Evolutionary conservation across 1,140 invertebrate genomes (phyloP).

Genomic region (Aphidius gifuensis): DNA sequence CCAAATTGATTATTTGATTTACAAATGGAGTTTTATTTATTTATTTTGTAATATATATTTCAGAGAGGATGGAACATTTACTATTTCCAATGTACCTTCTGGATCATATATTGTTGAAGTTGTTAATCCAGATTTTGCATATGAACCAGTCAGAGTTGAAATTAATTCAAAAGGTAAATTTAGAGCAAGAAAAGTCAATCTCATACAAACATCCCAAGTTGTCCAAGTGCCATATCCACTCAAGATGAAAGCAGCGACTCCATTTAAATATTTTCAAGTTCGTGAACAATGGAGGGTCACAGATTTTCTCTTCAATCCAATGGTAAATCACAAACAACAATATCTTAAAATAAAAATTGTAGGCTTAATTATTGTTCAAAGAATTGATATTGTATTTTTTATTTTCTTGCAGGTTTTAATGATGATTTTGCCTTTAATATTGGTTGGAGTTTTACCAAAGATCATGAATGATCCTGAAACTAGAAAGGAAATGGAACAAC

Average conservation of each 20-base stretch:
- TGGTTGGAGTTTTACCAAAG: slow-evolving; percentile 92
- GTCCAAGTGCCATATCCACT: slow-evolving; percentile 89
- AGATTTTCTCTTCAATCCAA: slow-evolving; percentile 94
- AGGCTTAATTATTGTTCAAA: not conserved
- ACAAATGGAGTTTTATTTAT: not conserved
- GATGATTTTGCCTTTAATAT: slow-evolving; percentile 89
- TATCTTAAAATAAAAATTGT: not conserved
- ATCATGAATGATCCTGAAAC: slow-evolving; percentile 97
- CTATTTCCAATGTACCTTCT: slow-evolving; percentile 83
- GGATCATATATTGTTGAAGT: slow-evolving; percentile 96
- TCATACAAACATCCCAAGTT: slow-evolving; percentile 85
- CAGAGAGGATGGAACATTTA: slow-evolving; percentile 90
- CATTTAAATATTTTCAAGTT: slow-evolving; percentile 88
- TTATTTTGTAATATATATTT: slow-evolving; percentile 28
- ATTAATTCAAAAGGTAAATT: slow-evolving; percentile 96
- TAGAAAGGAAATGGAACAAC: slow-evolving; percentile 87
- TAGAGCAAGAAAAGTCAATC: slow-evolving; percentile 90
- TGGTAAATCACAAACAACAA: slow-evolving; percentile 59
- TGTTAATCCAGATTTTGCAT: slow-evolving; percentile 84
- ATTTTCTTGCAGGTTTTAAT: slow-evolving; percentile 71
- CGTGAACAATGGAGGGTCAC: slow-evolving; percentile 93
- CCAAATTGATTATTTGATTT: not conserved
- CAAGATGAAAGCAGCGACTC: slow-evolving; percentile 76
- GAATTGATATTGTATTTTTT: not conserved
- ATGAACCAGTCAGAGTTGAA: slow-evolving; percentile 90